Percentiles rank a stretch among this genome's conserved stretches.
Evolutionary conservation across 2,113 vertebrate genomes (phyloP).

Genomic region (Steatornis caripensis): DNA sequence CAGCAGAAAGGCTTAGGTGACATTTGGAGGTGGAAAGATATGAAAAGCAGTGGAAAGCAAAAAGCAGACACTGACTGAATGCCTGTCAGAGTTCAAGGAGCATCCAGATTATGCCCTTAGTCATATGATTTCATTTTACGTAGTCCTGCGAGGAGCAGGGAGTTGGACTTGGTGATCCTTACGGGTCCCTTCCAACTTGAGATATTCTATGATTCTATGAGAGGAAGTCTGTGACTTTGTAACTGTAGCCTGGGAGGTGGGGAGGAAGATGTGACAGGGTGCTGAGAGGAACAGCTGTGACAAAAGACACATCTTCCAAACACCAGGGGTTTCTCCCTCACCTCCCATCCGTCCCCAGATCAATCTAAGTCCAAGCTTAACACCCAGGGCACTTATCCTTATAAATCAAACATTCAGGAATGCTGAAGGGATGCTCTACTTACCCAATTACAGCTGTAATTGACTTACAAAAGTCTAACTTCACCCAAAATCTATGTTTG

Average conservation of each 20-base stretch:
- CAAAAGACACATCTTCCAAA: neutral
- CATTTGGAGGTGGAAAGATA: neutral
- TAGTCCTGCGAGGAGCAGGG: neutral
- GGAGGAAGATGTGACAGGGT: neutral
- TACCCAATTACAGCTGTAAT: neutral
- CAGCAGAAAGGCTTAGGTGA: neutral
- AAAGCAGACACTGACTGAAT: neutral
- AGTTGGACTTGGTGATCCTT: neutral
- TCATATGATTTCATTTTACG: neutral
- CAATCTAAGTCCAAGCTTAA: neutral
- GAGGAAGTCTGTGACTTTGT: neutral
- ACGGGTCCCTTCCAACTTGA: neutral
- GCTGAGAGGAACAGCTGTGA: neutral
- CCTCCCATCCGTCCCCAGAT: too few relatives aligned
- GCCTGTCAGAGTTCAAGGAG: neutral
- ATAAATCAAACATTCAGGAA: neutral
- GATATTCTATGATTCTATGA: neutral
- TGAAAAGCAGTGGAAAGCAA: neutral
- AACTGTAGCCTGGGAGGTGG: neutral
- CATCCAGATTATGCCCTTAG: neutral
- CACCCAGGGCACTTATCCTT: neutral
- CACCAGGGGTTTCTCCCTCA: neutral
- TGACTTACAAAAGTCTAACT: neutral
- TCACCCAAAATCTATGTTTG: neutral
- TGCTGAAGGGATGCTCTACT: neutral